Conservation (phyloP, 2,113 vertebrate genomes). For the Arothron firmamentum region DNA sequence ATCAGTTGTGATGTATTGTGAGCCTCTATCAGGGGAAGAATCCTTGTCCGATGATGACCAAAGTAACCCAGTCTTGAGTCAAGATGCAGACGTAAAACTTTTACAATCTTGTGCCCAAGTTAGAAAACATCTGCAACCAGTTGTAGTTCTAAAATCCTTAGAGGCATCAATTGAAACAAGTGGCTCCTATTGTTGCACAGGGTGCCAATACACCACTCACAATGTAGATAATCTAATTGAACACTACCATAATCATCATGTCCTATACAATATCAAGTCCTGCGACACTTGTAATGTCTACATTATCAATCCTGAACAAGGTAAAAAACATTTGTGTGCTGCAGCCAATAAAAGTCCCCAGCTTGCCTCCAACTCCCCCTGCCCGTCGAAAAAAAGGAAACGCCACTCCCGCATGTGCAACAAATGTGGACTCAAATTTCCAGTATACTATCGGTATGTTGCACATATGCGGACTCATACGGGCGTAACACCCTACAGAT, state of each 20-base stretch:
- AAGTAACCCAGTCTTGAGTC: too few species aligned
- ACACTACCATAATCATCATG: constrained; percentile 63
- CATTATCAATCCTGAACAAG: constrained; percentile 33
- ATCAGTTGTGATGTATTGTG: too few species aligned
- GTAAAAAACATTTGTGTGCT: constrained; percentile 53
- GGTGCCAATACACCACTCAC: constrained; percentile 49
- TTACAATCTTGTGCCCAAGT: constrained; percentile 23
- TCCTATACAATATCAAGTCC: constrained; percentile 42
- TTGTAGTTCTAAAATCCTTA: constrained; percentile 62
- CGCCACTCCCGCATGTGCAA: constrained; percentile 37
- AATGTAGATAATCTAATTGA: constrained; percentile 65
- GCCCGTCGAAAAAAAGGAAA: constrained; percentile 10
- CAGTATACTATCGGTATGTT: constrained; percentile 27
- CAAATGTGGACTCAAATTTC: constrained; percentile 54
- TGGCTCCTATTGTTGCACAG: constrained; percentile 51
- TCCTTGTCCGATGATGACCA: too few species aligned
- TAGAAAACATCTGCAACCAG: constrained; percentile 63
- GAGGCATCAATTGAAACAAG: constrained; percentile 21
- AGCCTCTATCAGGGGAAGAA: too few species aligned
- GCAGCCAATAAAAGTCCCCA: neutral
- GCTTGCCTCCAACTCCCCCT: neutral
- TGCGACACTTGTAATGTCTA: constrained; percentile 62
- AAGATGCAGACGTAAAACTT: too few species aligned
- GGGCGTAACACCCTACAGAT: constrained; percentile 62
- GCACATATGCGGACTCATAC: constrained; percentile 67